Conservation (phyloP, 2,888 invertebrate species). For the Holacanthella duospinosa region DNA sequence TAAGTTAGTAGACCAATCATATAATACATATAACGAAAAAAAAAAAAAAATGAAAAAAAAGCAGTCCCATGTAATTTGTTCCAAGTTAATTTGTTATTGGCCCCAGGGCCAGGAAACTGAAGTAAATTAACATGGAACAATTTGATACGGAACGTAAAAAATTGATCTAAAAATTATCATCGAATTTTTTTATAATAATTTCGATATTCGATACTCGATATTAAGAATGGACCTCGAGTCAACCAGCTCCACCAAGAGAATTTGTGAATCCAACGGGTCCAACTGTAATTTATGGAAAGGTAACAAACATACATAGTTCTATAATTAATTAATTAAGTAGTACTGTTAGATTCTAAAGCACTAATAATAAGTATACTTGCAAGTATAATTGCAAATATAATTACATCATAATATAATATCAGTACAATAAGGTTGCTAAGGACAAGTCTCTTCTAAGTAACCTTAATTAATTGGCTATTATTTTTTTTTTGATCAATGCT, state of each 20-base stretch:
- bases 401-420: no score
- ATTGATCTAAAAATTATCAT: constrained; percentile 1
- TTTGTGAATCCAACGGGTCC: constrained; percentile 40
- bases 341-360: no score
- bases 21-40: no score
- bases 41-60: not conserved
- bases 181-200: not conserved
- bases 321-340: not conserved
- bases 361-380: no score
- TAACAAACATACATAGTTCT: constrained; percentile 7
- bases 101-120: not conserved
- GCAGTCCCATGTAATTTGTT: not conserved
- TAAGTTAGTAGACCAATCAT: constrained; percentile 39
- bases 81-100: no score
- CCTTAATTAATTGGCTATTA: no score
- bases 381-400: no score
- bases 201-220: constrained; percentile 8
- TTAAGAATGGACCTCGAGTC: constrained; percentile 45
- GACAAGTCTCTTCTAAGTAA: no score
- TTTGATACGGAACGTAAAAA: no score
- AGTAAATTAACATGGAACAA: no score
- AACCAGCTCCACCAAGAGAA: constrained; percentile 45
- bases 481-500: not conserved
- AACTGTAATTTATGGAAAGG: constrained; percentile 49
- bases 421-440: no score